Percentiles rank a stretch among this genome's conserved stretches.
Conservation (phyloP, 2,888 invertebrate genomes). For the Lacanobia oleracea region DNA sequence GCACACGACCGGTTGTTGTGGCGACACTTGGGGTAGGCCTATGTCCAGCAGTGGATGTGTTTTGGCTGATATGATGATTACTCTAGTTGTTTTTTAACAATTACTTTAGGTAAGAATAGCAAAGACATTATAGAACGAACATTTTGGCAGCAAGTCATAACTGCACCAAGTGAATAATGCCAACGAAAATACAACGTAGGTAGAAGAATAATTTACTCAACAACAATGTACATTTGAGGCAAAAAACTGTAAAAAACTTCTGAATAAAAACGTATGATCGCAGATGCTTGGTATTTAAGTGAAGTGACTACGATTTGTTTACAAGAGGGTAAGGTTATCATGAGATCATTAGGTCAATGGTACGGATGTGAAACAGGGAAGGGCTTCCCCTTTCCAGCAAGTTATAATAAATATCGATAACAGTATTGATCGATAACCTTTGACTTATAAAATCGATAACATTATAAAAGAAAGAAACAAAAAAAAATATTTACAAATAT, state of each 20-base stretch:
- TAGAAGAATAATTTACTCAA: conserved; percentile 13
- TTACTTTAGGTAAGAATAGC: too few species aligned
- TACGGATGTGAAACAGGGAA: conserved; percentile 24
- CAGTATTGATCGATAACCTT: not conserved
- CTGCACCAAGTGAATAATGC: too few species aligned
- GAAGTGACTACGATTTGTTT: conserved; percentile 18
- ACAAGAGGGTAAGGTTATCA: conserved; percentile 33
- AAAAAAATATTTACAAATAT: too few species aligned
- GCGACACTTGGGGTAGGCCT: too few species aligned
- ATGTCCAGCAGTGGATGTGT: too few species aligned
- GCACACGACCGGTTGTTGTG: too few species aligned
- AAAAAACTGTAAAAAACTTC: not conserved
- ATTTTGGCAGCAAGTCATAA: too few species aligned
- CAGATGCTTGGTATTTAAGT: not conserved
- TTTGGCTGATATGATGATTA: too few species aligned
- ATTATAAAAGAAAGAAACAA: too few species aligned
- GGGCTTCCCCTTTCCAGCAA: conserved; percentile 53
- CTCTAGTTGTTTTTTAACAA: too few species aligned
- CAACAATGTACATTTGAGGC: not conserved
- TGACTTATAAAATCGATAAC: too few species aligned
- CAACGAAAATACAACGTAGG: conserved; percentile 4
- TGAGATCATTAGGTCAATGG: conserved; percentile 36
- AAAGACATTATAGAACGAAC: too few species aligned
- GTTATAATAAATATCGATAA: conserved; percentile 7
- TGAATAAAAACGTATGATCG: conserved; percentile 2